phyloP scores from a whole-genome alignment of 2,888 invertebrate genomes.

The Rhagonycha lutea region DNA sequence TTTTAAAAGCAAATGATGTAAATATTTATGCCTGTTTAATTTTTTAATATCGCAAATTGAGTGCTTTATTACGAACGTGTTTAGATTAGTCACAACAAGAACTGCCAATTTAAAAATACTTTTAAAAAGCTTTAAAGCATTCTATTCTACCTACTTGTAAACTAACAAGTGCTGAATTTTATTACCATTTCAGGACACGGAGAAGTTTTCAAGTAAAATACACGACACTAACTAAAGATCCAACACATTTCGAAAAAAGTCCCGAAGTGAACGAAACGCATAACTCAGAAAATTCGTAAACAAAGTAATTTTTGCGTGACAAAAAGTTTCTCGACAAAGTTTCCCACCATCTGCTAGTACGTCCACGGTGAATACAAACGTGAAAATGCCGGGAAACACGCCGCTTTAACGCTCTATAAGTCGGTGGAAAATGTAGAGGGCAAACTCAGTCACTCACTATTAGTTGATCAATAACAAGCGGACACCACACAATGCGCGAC shows the following conservation, averaged over 20 bases:
- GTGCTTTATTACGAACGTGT: background rate
- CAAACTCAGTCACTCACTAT: constrained; percentile 14
- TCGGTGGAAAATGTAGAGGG: constrained; percentile 18
- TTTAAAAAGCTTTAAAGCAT: constrained; percentile 1
- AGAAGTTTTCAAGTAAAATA: background rate
- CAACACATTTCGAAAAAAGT: constrained; percentile 5
- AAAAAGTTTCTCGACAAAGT: background rate
- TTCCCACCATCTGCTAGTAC: constrained; percentile 23
- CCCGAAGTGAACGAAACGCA: constrained; percentile 6
- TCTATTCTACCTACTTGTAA: background rate
- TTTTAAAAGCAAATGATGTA: background rate
- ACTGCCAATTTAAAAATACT: background rate
- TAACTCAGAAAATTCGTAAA: background rate
- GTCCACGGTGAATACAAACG: constrained; percentile 34
- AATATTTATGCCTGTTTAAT: background rate
- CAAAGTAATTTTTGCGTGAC: background rate
- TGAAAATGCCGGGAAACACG: constrained; percentile 35
- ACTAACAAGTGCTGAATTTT: background rate
- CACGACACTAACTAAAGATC: constrained; percentile 7
- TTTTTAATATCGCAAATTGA: background rate
- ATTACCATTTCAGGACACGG: constrained; percentile 17
- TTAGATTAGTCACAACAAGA: background rate
- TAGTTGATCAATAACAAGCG: constrained; percentile 25
- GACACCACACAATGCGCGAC: constrained; percentile 19
- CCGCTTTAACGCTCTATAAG: constrained; percentile 16